phyloP scores from a whole-genome alignment of 2,113 vertebrate genomes.

The Mesitornis unicolor region DNA sequence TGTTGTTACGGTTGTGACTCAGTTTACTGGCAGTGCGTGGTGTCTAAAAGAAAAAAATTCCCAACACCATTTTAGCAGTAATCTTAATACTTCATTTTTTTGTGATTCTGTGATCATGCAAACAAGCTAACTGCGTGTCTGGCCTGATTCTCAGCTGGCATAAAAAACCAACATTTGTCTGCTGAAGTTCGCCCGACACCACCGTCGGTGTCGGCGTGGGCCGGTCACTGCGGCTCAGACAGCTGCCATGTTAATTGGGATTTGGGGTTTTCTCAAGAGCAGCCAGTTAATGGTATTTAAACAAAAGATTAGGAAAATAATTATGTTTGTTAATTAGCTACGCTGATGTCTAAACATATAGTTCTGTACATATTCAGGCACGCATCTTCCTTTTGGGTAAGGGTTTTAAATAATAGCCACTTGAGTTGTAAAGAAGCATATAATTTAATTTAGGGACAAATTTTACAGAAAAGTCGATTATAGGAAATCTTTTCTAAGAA shows the following conservation, averaged over 20 bases:
- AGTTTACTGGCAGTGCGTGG: constrained; percentile 46
- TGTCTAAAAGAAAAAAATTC: background rate
- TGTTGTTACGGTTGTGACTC: constrained; percentile 51
- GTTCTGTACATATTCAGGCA: background rate
- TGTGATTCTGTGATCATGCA: background rate
- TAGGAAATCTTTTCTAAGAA: background rate
- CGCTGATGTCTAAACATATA: constrained; percentile 49
- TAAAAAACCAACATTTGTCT: background rate
- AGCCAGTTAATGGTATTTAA: constrained; percentile 54
- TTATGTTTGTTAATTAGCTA: constrained; percentile 42
- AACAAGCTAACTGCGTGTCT: background rate
- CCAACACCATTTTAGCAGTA: background rate
- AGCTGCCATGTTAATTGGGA: constrained; percentile 32
- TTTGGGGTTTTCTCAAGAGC: constrained; percentile 31
- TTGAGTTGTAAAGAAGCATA: constrained; percentile 34
- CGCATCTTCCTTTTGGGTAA: constrained; percentile 29
- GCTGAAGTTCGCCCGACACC: background rate
- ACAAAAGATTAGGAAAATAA: constrained; percentile 54
- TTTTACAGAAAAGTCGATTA: constrained; percentile 35
- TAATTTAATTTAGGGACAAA: constrained; percentile 49
- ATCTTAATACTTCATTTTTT: background rate
- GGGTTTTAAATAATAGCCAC: background rate
- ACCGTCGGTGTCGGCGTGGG: background rate
- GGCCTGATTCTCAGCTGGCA: background rate
- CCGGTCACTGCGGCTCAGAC: background rate